phyloP scores from a whole-genome alignment of 2,113 vertebrate genomes.

The Gobius niger region DNA sequence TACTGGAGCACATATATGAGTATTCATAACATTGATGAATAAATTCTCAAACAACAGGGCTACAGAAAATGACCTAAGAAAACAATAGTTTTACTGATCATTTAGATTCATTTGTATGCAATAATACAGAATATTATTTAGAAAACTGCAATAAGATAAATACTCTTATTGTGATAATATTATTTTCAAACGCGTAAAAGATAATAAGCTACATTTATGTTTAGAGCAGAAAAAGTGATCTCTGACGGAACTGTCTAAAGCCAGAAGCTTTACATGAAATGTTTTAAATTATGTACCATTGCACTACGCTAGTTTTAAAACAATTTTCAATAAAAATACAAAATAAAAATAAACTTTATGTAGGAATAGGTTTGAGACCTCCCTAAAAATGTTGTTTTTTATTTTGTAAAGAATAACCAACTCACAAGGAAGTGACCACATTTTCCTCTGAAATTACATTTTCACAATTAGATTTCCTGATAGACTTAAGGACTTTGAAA shows the following conservation, averaged over 20 bases:
- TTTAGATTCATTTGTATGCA: not conserved
- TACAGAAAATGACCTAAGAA: not conserved
- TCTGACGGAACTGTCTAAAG: no score
- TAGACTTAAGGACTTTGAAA: constrained; percentile 41
- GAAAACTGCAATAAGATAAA: not conserved
- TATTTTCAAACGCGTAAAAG: not conserved
- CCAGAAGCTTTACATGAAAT: no score
- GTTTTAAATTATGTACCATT: no score
- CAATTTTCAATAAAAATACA: no score
- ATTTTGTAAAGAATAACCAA: not conserved
- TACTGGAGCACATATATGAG: not conserved
- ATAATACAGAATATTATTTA: not conserved
- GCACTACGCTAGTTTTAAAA: no score
- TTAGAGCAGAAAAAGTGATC: no score
- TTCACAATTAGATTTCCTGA: no score
- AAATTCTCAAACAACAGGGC: not conserved
- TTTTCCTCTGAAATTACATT: no score
- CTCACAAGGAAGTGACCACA: not conserved
- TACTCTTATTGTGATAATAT: not conserved
- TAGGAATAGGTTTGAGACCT: not conserved
- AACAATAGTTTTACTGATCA: not conserved
- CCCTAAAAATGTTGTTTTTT: not conserved
- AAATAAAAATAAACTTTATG: no score
- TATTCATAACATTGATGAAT: not conserved
- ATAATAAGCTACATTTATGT: no score